Evolutionary conservation across 2,888 invertebrate genomes (phyloP), one percentile per base, ranked within the genome.

Genomic region (Aphelenchoides bicaudatus): DNA sequence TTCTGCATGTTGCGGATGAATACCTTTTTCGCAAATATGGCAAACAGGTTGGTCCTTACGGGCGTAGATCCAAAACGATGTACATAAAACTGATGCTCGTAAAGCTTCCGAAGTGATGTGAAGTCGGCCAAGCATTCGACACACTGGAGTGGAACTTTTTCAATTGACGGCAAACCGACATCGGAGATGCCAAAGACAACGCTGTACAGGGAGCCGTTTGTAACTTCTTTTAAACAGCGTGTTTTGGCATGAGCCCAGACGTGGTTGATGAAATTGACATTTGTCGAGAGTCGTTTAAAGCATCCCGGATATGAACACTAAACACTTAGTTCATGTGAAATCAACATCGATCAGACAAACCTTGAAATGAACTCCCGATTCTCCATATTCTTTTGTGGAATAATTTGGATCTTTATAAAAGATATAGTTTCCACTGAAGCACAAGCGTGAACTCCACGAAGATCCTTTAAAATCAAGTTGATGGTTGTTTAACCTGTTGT

Each of bases 251-350:
- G 54, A 31, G 61, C 52, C 61, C 61, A 63, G 50, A 62, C 47
- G 49, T 62, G 62, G 38, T 48, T 39, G 27, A 62, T 61, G 34
- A 66, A 65, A 56, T 59, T 57, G 43, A 62, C 46, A 29, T 62
- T 62, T 23, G 57, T 61, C 4, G 58, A 39, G 0, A 62, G 27
- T 3, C 64, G 51, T 34, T 64, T 59, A 34, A 21, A n/a, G 39
- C 62, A 62, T 10, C 56, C 62, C 0, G 39, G 28, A 23, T 39
- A 56, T 8, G 65, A 59, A 31, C 62, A 62, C 62, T 62, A 58
- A 59, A 65, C n/a, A 58, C n/a, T 28, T 3, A 10, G 25, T 21
- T 10, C 16, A 21, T 43, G 10, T 19, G 21, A n/a, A 21, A n/a
- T 10, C 21, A 43, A 43, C 8, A 43, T 10, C 21, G 10, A 34